A percentile compares a stretch with the other conserved stretches of the same genome.
These are phyloP conservation scores for Percina caprodes DNA, from an alignment of 2,113 vertebrate genomes.

Conservation along the genomic window DNA sequence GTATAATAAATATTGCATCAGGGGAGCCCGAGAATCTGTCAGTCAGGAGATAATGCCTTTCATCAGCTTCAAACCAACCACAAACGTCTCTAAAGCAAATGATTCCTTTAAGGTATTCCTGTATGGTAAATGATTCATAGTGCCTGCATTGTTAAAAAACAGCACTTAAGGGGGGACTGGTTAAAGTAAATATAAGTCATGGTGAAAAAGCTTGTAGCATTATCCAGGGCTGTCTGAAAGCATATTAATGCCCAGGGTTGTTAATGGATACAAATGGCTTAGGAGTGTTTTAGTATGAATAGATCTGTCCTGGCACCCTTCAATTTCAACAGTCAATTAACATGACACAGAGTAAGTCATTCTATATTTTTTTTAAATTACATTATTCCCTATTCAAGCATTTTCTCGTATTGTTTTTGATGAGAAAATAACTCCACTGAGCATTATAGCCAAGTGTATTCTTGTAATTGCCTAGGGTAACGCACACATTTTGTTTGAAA, in stretches of 20 bases:
- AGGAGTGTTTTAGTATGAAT: conserved; percentile 65
- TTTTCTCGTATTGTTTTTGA: neutral
- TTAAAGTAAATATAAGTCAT: conserved; percentile 86
- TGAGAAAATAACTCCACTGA: neutral
- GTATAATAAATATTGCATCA: conserved; percentile 94
- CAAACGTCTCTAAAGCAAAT: conserved; percentile 87
- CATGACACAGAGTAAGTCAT: conserved; percentile 39
- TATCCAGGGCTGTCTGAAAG: conserved; percentile 69
- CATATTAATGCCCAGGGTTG: conserved; percentile 70
- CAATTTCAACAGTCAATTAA: conserved; percentile 55
- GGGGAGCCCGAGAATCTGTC: conserved; percentile 86
- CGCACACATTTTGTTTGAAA: conserved; percentile 23
- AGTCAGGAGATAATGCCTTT: conserved; percentile 88
- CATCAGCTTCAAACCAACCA: conserved; percentile 90
- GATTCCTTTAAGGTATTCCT: conserved; percentile 87
- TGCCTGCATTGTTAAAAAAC: conserved; percentile 89
- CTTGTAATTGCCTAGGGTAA: conserved; percentile 20
- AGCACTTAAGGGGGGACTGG: conserved; percentile 89
- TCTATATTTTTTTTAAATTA: conserved; percentile 32
- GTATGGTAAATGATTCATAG: conserved; percentile 93
- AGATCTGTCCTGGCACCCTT: conserved; percentile 63
- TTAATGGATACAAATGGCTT: conserved; percentile 74
- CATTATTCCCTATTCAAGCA: conserved; percentile 10
- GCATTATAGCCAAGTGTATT: neutral
- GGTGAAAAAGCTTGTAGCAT: conserved; percentile 76